Conservation (phyloP, 1,140 invertebrate genomes). For the Trachelipus rathkii region DNA sequence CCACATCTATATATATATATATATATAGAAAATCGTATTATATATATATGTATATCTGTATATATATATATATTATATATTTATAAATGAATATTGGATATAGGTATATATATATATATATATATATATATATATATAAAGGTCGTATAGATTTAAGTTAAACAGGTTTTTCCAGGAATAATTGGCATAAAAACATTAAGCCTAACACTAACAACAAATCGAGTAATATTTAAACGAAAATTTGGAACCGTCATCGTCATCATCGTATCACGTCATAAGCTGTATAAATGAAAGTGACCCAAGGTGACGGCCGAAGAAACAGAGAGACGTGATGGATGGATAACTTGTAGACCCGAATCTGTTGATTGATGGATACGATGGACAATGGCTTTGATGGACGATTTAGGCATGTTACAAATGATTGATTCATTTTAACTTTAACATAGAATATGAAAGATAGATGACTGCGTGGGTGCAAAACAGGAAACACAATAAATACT, state of each 20-base stretch:
- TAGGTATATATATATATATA: constrained; percentile 6
- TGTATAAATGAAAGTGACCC: constrained; percentile 12
- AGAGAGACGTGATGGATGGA: background rate
- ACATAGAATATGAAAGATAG: background rate
- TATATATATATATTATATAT: too few species aligned
- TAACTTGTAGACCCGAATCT: background rate
- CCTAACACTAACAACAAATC: background rate
- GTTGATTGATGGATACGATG: background rate
- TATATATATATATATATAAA: constrained; percentile 2
- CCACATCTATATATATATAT: too few species aligned
- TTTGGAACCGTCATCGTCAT: background rate
- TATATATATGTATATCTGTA: too few species aligned
- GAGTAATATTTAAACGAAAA: background rate
- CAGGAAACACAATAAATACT: too few species aligned
- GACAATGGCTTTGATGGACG: background rate
- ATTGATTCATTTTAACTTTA: background rate
- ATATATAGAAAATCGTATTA: too few species aligned
- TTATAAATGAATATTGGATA: background rate
- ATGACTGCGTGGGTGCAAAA: too few species aligned
- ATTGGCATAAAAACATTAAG: background rate
- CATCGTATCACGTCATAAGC: too few species aligned
- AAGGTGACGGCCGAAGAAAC: background rate
- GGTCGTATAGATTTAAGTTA: too few species aligned
- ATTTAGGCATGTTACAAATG: background rate
- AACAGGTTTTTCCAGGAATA: too few species aligned